Percentiles rank a stretch among this genome's conserved stretches.
Conservation (phyloP, 2,888 invertebrate genomes). For the Netelia inedita region DNA sequence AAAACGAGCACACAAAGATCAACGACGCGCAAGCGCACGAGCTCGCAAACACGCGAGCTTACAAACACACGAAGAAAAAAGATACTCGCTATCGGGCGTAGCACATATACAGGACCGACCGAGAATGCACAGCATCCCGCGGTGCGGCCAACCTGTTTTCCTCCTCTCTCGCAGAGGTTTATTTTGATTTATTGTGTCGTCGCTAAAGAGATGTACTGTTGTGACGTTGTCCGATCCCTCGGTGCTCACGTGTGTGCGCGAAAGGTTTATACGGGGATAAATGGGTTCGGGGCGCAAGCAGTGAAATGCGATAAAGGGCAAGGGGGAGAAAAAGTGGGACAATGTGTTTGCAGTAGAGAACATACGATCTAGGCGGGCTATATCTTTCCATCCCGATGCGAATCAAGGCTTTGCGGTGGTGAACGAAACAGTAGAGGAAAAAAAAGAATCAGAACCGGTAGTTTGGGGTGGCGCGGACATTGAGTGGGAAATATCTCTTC, state of each 20-base stretch:
- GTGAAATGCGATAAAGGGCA: background rate
- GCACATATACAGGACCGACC: constrained; percentile 60
- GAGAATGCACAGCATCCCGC: constrained; percentile 76
- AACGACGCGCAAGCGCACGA: too few species aligned
- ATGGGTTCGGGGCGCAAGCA: constrained; percentile 18
- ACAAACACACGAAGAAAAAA: too few species aligned
- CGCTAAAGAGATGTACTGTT: constrained; percentile 83
- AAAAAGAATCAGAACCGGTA: constrained; percentile 68
- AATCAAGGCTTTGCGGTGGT: constrained; percentile 72
- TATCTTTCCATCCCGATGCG: constrained; percentile 71
- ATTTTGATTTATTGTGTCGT: constrained; percentile 83
- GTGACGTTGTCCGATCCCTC: constrained; percentile 78
- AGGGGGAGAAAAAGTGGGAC: constrained; percentile 46
- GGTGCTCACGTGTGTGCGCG: constrained; percentile 68
- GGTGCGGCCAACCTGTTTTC: constrained; percentile 81
- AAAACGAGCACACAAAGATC: too few species aligned
- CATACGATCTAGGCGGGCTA: constrained; percentile 85
- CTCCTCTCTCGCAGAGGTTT: constrained; percentile 76
- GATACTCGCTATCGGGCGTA: too few species aligned
- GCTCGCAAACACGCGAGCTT: too few species aligned
- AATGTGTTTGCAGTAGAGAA: constrained; percentile 64
- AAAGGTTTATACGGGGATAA: constrained; percentile 59
- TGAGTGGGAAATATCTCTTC: constrained; percentile 74
- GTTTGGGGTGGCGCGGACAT: constrained; percentile 54
- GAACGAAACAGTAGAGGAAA: constrained; percentile 83